Evolutionary conservation across 2,888 invertebrate genomes (phyloP).

Genomic region (Ochropleura plecta): DNA sequence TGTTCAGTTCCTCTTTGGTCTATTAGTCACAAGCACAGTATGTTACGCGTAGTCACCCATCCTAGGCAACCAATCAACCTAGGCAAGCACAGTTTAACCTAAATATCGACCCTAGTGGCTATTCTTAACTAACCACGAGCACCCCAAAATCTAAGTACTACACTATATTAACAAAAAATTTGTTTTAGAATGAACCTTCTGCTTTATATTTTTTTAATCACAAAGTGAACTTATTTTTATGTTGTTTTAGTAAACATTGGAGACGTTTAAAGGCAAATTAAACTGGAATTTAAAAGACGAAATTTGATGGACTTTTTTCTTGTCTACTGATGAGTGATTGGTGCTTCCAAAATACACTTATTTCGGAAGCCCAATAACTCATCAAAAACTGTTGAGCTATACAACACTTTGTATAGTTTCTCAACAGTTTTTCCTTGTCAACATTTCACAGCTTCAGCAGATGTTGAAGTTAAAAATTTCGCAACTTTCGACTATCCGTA

Average conservation of each 20-base stretch:
- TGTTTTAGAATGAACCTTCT: conserved; percentile 21
- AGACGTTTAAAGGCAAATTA: conserved; percentile 43
- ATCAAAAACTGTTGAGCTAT: no score
- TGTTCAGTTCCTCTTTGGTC: no score
- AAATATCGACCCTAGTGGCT: not conserved
- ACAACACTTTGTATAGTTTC: not conserved
- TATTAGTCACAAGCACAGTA: no score
- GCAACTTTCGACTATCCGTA: no score
- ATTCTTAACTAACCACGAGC: not conserved
- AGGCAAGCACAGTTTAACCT: no score
- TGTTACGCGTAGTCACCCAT: no score
- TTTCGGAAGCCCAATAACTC: no score
- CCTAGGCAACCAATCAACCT: no score
- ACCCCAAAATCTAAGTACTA: no score
- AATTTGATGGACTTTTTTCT: conserved; percentile 36
- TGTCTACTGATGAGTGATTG: not conserved
- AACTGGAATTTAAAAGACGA: conserved; percentile 21
- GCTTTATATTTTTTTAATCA: not conserved
- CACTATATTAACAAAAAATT: not conserved
- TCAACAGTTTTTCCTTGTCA: not conserved
- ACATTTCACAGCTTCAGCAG: no score
- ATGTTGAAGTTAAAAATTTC: no score
- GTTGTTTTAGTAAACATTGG: conserved; percentile 41
- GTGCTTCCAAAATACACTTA: not conserved
- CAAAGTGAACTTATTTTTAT: conserved; percentile 37